These are phyloP conservation scores for Eupithecia tripunctaria DNA, from an alignment of 2,888 invertebrate species.

Conservation along the genomic window DNA sequence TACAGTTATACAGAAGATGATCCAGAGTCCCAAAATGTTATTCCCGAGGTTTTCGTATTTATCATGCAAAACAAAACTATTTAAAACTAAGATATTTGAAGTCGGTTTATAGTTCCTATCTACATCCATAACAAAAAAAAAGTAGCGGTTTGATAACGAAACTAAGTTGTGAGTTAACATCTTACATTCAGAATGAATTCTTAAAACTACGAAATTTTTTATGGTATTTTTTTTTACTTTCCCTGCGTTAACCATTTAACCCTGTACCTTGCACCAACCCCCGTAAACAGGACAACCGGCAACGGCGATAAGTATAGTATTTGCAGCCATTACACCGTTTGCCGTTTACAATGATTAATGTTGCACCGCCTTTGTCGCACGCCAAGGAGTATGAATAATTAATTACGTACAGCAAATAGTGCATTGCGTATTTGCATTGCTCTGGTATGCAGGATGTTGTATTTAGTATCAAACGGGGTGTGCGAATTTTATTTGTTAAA, in stretches of 20 bases:
- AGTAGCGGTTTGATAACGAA: too few species aligned
- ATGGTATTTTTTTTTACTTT: neutral
- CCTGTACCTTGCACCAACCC: conserved; percentile 35
- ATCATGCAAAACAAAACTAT: too few species aligned
- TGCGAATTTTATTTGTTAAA: too few species aligned
- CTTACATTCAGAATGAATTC: too few species aligned
- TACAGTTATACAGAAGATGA: too few species aligned
- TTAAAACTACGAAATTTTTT: too few species aligned
- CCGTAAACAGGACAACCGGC: conserved; percentile 53
- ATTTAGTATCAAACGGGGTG: neutral
- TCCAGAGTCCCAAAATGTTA: too few species aligned
- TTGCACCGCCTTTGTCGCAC: conserved; percentile 45
- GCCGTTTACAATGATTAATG: conserved; percentile 72
- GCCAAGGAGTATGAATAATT: conserved; percentile 35
- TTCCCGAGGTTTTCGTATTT: too few species aligned
- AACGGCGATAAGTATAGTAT: conserved; percentile 70
- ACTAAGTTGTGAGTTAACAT: too few species aligned
- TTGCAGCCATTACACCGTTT: conserved; percentile 69
- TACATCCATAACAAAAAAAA: too few species aligned
- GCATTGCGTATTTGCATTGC: conserved; percentile 6
- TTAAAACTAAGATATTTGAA: too few species aligned
- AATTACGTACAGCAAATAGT: conserved; percentile 17
- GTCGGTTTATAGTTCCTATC: too few species aligned
- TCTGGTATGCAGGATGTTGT: neutral
- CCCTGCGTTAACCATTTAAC: neutral